A percentile compares a stretch with the other conserved stretches of the same genome.
Conservation (phyloP, 2,888 invertebrate species). For the Cerastis leucographa region DNA sequence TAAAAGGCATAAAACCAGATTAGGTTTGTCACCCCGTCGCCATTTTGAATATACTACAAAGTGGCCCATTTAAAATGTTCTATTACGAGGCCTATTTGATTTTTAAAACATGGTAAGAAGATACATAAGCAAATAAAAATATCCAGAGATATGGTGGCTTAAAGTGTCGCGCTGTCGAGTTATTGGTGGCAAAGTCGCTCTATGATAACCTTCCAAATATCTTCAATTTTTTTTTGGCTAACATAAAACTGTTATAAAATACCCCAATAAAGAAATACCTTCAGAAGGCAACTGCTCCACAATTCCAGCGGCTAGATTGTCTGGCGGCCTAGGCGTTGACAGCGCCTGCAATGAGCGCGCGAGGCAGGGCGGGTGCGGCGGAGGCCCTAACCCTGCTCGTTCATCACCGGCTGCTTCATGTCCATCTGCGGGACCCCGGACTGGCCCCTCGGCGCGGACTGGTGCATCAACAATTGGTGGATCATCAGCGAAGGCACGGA, state of each 20-base stretch:
- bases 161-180: background rate
- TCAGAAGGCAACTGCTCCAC: slow-evolving; percentile 94
- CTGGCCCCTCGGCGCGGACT: slow-evolving; percentile 2
- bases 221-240: too few relatives aligned
- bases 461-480: slow-evolving; percentile 11
- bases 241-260: background rate
- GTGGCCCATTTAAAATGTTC: too few relatives aligned
- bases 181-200: background rate
- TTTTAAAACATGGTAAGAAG: background rate
- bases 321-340: slow-evolving; percentile 90
- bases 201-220: background rate
- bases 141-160: background rate
- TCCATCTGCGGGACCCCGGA: background rate
- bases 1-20: background rate
- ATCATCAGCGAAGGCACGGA: slow-evolving; percentile 42
- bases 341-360: slow-evolving; percentile 92
- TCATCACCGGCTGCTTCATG: slow-evolving; percentile 58
- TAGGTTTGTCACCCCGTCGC: background rate
- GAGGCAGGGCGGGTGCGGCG: slow-evolving; percentile 90
- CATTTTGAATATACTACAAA: background rate
- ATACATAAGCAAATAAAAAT: background rate
- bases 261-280: slow-evolving; percentile 81
- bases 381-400: slow-evolving; percentile 76
- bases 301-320: slow-evolving; percentile 91
- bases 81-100: background rate